phyloP scores from a whole-genome alignment of 2,797 vertebrate species.

The Helostoma temminkii region DNA sequence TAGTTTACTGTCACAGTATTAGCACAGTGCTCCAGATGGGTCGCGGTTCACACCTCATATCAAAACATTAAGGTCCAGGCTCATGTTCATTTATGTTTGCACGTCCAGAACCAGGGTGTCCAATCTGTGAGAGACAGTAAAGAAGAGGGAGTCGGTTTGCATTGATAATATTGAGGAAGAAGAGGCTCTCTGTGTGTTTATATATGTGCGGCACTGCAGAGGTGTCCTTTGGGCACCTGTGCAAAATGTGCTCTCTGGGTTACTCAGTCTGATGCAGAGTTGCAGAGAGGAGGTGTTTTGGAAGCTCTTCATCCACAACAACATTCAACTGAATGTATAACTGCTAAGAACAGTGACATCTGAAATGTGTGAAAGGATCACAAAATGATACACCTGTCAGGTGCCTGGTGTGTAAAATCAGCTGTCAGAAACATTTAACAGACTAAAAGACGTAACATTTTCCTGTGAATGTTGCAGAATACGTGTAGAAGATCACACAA shows the following conservation, averaged over 20 bases:
- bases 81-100: conserved; percentile 33
- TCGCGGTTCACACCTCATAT: conserved; percentile 45
- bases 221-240: conserved; percentile 72
- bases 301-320: conserved; percentile 16
- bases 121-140: conserved; percentile 40
- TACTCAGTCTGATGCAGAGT: conserved; percentile 69
- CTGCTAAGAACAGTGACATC: no score
- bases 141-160: conserved; percentile 71
- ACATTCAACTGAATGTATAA: conserved; percentile 46
- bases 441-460: no score
- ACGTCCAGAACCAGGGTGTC: conserved; percentile 21
- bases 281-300: conserved; percentile 42
- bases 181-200: conserved; percentile 37
- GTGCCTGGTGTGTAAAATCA: no score
- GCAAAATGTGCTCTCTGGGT: conserved; percentile 74
- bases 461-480: not conserved
- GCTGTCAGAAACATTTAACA: no score
- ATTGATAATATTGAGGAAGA: conserved; percentile 60
- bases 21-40: conserved; percentile 11
- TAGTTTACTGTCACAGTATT: conserved; percentile 18
- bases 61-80: no score
- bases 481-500: not conserved
- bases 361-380: no score
- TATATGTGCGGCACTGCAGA: conserved; percentile 33
- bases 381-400: no score